Conservation (phyloP, 2,113 vertebrate genomes). For the Rutilus rutilus region DNA sequence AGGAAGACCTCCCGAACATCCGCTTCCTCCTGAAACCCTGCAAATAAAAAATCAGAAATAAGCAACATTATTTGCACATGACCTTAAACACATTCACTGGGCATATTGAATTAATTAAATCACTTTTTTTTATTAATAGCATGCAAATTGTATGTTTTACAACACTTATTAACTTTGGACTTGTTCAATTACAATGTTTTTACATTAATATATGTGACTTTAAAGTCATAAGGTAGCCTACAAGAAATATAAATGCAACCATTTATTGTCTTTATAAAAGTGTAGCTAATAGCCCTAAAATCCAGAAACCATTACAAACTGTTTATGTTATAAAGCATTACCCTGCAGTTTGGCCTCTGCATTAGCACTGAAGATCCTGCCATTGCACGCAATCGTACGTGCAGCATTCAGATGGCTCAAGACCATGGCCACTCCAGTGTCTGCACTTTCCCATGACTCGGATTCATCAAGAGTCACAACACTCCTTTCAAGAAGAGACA, state of each 20-base stretch:
- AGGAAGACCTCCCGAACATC: constrained; percentile 88
- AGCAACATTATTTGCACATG: background rate
- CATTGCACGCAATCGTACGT: constrained; percentile 86
- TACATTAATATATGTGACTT: background rate
- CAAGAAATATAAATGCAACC: background rate
- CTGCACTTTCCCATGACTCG: constrained; percentile 85
- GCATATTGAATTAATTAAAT: background rate
- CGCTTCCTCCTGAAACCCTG: constrained; percentile 84
- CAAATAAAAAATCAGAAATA: background rate
- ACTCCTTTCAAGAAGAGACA: constrained; percentile 87
- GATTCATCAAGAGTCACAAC: constrained; percentile 72
- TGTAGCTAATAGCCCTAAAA: background rate
- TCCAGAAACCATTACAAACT: background rate
- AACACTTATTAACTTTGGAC: background rate
- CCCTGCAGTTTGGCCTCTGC: constrained; percentile 86
- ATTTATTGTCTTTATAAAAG: background rate
- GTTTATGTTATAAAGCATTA: constrained; percentile 58
- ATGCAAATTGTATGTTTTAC: background rate
- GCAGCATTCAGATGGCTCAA: constrained; percentile 91
- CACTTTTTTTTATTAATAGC: background rate
- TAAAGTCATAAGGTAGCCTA: background rate
- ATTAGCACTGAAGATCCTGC: constrained; percentile 86
- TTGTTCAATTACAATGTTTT: background rate
- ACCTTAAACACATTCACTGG: background rate
- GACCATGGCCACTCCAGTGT: constrained; percentile 85